Conservation (phyloP, 2,888 invertebrate species). For the Toxonevra muliebris region DNA sequence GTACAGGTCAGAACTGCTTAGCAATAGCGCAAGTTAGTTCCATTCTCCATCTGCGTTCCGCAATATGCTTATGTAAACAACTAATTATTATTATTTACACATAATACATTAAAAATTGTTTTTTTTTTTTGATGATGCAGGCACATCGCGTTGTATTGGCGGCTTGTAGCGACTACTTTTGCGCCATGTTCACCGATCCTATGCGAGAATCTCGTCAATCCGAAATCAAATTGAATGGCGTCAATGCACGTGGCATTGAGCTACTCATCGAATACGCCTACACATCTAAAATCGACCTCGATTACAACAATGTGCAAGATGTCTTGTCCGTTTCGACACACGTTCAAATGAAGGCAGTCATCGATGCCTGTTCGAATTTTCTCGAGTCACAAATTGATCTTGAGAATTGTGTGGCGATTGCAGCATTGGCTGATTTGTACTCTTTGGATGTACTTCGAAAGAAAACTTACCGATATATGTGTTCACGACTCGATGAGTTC, state of each 20-base stretch:
- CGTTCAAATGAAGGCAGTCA: constrained; percentile 72
- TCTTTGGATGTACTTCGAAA: constrained; percentile 69
- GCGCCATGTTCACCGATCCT: constrained; percentile 78
- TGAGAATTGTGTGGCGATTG: constrained; percentile 78
- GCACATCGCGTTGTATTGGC: constrained; percentile 77
- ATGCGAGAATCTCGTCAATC: constrained; percentile 74
- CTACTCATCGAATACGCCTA: constrained; percentile 75
- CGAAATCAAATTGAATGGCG: constrained; percentile 73
- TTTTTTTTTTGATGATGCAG: constrained; percentile 54
- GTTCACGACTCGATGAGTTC: constrained; percentile 71
- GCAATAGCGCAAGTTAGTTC: too few species aligned
- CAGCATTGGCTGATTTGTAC: constrained; percentile 75
- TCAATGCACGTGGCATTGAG: constrained; percentile 73
- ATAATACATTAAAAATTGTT: constrained; percentile 16
- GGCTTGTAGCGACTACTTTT: constrained; percentile 78
- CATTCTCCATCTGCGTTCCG: too few species aligned
- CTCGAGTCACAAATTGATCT: constrained; percentile 73
- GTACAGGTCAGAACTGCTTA: too few species aligned
- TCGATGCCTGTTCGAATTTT: constrained; percentile 74
- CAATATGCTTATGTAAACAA: too few species aligned
- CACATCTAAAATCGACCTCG: constrained; percentile 67
- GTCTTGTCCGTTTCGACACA: constrained; percentile 76
- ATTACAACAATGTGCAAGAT: constrained; percentile 73
- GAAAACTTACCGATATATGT: constrained; percentile 73
- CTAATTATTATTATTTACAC: too few species aligned